phyloP scores from a whole-genome alignment of 35 echinoderm and acorn worm species.

The Ophioderma brevispina region DNA sequence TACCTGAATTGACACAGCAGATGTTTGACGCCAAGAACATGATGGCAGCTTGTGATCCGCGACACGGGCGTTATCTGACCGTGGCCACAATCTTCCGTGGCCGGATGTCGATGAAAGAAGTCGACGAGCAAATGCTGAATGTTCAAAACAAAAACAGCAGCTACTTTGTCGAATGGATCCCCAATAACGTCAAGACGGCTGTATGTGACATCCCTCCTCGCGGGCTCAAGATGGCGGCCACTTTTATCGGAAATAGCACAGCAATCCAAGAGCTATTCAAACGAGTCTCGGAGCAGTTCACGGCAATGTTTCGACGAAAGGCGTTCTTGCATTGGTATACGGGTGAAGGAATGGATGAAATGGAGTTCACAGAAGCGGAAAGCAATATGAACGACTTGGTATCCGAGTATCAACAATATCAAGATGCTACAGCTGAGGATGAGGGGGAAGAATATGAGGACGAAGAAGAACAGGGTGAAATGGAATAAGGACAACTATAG shows the following conservation, averaged over 20 bases:
- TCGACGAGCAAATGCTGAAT: constrained; percentile 95
- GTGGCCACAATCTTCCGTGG: constrained; percentile 97
- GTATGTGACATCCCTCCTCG: constrained; percentile 81
- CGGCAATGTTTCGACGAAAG: constrained; percentile 88
- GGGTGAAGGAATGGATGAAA: constrained; percentile 92
- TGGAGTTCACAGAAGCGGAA: constrained; percentile 93
- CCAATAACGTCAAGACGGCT: constrained; percentile 85
- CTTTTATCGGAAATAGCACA: constrained; percentile 88
- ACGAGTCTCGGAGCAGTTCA: constrained; percentile 90
- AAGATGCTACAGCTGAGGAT: constrained; percentile 86
- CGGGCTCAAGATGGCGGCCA: constrained; percentile 80
- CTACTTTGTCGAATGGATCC: constrained; percentile 97
- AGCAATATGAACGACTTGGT: constrained; percentile 92
- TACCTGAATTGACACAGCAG: constrained; percentile 93
- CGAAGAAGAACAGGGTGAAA: constrained; percentile 60
- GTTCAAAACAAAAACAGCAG: constrained; percentile 99
- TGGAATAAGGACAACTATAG: too few species aligned
- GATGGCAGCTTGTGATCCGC: constrained; percentile 99
- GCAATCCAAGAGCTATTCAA: constrained; percentile 93
- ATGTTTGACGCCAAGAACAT: constrained; percentile 99
- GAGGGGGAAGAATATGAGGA: constrained; percentile 30
- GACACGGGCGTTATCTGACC: constrained; percentile 91
- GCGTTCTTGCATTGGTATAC: constrained; percentile 95
- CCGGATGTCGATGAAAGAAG: constrained; percentile 99
- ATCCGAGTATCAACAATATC: constrained; percentile 93